phyloP scores from a whole-genome alignment of 1,140 invertebrate genomes.

The Drosophila bipectinata region DNA sequence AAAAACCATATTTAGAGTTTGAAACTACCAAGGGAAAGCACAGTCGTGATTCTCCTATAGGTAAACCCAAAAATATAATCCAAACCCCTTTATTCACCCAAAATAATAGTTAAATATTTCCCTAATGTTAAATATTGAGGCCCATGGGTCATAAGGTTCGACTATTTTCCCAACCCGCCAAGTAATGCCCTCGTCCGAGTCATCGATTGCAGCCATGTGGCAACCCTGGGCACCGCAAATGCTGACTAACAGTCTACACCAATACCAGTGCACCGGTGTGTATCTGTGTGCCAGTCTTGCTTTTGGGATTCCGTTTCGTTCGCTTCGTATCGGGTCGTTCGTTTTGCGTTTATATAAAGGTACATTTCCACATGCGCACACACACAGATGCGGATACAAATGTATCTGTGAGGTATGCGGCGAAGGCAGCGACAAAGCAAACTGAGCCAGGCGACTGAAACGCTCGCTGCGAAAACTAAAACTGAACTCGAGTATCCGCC shows the following conservation, averaged over 20 bases:
- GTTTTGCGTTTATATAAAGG: constrained; percentile 77
- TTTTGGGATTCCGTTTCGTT: constrained; percentile 79
- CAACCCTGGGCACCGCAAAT: constrained; percentile 47
- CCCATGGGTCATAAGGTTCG: neutral
- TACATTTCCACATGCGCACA: constrained; percentile 74
- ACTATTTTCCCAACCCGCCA: constrained; percentile 15
- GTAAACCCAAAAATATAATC: neutral
- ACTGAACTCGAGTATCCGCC: constrained; percentile 68
- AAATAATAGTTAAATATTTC: neutral
- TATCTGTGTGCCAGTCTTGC: constrained; percentile 58
- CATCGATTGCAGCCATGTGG: constrained; percentile 42
- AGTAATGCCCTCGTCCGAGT: constrained; percentile 4
- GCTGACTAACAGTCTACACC: constrained; percentile 76
- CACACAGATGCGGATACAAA: constrained; percentile 37
- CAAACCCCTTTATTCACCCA: neutral
- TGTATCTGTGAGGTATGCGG: constrained; percentile 64
- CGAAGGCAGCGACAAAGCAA: constrained; percentile 56
- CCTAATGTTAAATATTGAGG: neutral
- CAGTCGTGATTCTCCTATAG: too few relatives aligned
- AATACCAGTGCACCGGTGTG: constrained; percentile 24
- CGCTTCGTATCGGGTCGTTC: constrained; percentile 66
- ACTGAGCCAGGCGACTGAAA: constrained; percentile 61
- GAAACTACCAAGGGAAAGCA: too few relatives aligned
- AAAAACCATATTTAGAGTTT: too few relatives aligned
- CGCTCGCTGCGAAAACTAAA: constrained; percentile 70